phyloP scores from a whole-genome alignment of 2,113 vertebrate species.

The Neolamprologus falcicula region DNA sequence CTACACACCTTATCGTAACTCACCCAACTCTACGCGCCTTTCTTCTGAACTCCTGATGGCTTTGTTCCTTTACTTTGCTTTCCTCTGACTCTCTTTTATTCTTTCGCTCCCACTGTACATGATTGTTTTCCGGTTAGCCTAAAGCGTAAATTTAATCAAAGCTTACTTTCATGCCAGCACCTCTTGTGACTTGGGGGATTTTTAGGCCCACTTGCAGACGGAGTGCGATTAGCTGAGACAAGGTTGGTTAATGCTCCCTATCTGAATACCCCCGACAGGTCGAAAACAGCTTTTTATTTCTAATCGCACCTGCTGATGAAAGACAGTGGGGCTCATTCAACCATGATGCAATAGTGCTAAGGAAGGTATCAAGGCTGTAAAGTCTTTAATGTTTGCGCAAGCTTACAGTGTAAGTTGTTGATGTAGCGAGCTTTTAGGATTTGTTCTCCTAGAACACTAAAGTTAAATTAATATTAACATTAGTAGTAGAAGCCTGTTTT shows the following conservation, averaged over 20 bases:
- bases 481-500: neutral
- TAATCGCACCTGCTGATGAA: conserved; percentile 36
- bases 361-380: neutral
- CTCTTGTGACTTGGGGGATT: conserved; percentile 20
- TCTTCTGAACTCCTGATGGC: neutral
- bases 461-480: neutral
- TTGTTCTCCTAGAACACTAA: neutral
- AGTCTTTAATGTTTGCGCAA: neutral
- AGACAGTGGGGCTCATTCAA: conserved; percentile 1
- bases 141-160: conserved; percentile 61
- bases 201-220: conserved; percentile 21
- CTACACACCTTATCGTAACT: neutral
- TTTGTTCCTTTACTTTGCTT: neutral
- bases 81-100: neutral
- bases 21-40: neutral
- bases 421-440: neutral
- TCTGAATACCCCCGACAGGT: conserved; percentile 43
- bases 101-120: conserved; percentile 1
- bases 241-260: conserved; percentile 54
- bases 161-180: conserved; percentile 16
- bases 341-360: neutral
- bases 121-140: conserved; percentile 50
- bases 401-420: neutral
- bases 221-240: conserved; percentile 48
- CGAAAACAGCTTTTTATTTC: conserved; percentile 47